These are phyloP conservation scores for Mergus octosetaceus DNA, from an alignment of 2,797 vertebrate species.

Conservation along the genomic window DNA sequence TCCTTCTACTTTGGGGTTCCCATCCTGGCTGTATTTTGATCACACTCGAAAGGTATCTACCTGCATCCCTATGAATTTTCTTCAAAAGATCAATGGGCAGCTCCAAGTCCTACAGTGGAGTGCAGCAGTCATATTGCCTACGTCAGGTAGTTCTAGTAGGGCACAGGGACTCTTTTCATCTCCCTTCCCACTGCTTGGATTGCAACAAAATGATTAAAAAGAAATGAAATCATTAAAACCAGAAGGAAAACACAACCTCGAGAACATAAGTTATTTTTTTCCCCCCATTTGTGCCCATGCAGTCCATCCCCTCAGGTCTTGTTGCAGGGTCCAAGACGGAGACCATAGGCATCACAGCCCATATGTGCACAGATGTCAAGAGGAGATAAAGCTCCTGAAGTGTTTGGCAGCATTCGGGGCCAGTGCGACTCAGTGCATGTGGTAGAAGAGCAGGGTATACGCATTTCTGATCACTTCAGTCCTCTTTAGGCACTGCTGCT, in stretches of 20 bases:
- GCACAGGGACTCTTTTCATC: neutral
- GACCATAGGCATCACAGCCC: neutral
- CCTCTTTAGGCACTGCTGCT: neutral
- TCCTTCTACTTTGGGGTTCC: neutral
- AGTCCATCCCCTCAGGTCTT: neutral
- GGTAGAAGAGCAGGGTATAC: neutral
- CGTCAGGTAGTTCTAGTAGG: neutral
- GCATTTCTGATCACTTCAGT: neutral
- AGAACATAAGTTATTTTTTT: neutral
- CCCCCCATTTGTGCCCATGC: neutral
- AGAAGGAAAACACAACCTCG: neutral
- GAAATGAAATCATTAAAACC: neutral
- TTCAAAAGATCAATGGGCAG: neutral
- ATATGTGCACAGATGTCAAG: neutral
- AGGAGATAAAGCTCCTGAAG: neutral
- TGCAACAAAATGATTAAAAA: neutral
- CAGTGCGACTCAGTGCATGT: neutral
- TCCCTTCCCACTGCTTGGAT: neutral
- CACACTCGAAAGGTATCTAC: neutral
- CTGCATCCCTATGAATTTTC: neutral
- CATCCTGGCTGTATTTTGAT: neutral
- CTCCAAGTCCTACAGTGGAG: neutral
- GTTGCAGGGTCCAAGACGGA: neutral
- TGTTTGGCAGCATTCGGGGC: neutral
- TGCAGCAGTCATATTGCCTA: fast-evolving